Evolutionary conservation across 2,113 vertebrate genomes (phyloP).

Genomic region (Neodon shergylaensis): DNA sequence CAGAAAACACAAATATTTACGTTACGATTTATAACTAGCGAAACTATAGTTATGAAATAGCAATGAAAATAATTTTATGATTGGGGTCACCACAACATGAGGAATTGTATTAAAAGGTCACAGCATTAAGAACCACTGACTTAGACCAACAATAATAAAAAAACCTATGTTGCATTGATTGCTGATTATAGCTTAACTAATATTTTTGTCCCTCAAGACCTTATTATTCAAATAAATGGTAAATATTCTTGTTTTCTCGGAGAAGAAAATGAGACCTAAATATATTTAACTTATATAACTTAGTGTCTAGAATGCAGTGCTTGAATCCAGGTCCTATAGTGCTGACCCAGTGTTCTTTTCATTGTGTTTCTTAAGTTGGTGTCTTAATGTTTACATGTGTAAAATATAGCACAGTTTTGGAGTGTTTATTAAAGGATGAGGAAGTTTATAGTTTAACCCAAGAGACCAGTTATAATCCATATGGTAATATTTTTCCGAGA

Average conservation of each 20-base stretch:
- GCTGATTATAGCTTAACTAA: not conserved
- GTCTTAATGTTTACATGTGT: constrained; percentile 24
- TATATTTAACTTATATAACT: constrained; percentile 7
- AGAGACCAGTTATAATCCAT: not conserved
- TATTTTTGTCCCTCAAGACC: not conserved
- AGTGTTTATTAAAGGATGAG: not conserved
- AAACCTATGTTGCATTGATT: constrained; percentile 16
- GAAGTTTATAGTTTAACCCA: not conserved
- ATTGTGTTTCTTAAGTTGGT: not conserved
- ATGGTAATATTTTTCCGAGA: not conserved
- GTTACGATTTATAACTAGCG: not conserved
- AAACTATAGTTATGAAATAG: not conserved
- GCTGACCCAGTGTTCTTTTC: constrained; percentile 1
- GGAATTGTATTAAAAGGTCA: not conserved
- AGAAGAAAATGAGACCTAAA: constrained; percentile 2
- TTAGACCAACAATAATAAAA: constrained; percentile 4
- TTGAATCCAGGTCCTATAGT: not conserved
- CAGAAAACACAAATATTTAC: not conserved
- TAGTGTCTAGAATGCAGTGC: not conserved
- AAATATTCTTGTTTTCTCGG: constrained; percentile 29
- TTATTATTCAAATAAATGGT: constrained; percentile 16
- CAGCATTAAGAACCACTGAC: not conserved
- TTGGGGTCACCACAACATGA: not conserved
- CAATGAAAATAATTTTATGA: not conserved
- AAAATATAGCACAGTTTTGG: not conserved